Evolutionary conservation across 1,140 invertebrate genomes (phyloP).

Genomic region (Chironomus tepperi): DNA sequence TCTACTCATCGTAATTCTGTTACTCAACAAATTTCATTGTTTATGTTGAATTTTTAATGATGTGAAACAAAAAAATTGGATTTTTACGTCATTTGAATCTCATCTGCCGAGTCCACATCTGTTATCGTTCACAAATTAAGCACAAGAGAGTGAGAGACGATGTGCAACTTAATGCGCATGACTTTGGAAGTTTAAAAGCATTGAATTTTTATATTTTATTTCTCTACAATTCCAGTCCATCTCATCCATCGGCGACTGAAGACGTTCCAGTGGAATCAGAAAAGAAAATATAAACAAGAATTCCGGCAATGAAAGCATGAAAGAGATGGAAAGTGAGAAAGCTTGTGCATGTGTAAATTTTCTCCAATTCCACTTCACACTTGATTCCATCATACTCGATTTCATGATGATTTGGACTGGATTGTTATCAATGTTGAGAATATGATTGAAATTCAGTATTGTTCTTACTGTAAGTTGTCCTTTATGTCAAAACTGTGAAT

Average conservation of each 20-base stretch:
- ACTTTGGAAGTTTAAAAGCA: background rate
- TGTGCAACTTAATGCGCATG: background rate
- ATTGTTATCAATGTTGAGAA: too few species aligned
- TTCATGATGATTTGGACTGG: background rate
- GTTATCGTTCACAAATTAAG: background rate
- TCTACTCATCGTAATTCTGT: too few species aligned
- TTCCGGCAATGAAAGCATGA: background rate
- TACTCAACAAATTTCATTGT: too few species aligned
- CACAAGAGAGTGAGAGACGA: background rate
- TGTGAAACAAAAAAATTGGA: too few species aligned
- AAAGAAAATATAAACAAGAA: constrained; percentile 3
- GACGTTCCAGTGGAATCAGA: background rate
- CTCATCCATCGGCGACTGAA: too few species aligned
- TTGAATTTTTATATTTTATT: background rate
- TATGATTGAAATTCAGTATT: too few species aligned
- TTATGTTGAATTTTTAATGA: too few species aligned
- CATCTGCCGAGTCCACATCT: background rate
- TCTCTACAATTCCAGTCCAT: too few species aligned
- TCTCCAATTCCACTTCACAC: background rate
- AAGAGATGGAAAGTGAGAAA: background rate
- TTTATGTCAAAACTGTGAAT: too few species aligned
- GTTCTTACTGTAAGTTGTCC: too few species aligned
- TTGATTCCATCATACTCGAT: background rate
- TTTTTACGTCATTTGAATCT: too few species aligned
- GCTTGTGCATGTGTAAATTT: constrained; percentile 1